phyloP scores from a whole-genome alignment of 2,113 vertebrate genomes.

The Orcinus orca region DNA sequence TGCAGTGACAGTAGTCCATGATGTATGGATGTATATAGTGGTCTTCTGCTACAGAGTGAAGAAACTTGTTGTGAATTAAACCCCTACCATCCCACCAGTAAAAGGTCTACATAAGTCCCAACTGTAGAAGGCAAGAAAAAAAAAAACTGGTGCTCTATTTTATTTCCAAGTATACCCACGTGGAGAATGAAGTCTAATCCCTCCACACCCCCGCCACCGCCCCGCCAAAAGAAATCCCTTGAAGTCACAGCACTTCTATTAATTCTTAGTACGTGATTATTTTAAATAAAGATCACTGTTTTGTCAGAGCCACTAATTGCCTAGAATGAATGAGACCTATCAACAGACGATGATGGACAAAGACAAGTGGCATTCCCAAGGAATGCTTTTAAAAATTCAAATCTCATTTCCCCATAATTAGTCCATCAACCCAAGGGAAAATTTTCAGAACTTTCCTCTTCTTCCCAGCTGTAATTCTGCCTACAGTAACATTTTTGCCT shows the following conservation, averaged over 20 bases:
- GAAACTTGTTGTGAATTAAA: neutral
- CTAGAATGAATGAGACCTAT: neutral
- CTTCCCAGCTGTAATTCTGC: neutral
- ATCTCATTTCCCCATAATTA: neutral
- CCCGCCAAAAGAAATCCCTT: neutral
- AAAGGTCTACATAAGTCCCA: neutral
- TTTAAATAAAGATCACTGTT: slow-evolving; percentile 1
- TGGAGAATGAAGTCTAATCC: neutral
- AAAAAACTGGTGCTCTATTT: neutral
- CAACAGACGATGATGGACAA: neutral
- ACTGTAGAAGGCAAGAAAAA: neutral
- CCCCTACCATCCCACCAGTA: neutral
- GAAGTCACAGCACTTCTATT: neutral
- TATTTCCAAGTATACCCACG: neutral
- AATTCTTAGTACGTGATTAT: neutral
- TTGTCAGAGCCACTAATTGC: neutral
- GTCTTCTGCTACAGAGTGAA: neutral
- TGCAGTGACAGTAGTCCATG: neutral
- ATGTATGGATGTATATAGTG: neutral
- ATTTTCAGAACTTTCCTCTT: neutral
- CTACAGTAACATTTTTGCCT: neutral
- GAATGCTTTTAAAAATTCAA: neutral
- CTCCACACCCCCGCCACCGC: neutral
- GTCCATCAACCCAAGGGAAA: neutral
- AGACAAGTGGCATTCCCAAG: neutral